These are phyloP conservation scores for Calameuta idolon DNA, from an alignment of 2,888 invertebrate species.

Conservation along the genomic window DNA sequence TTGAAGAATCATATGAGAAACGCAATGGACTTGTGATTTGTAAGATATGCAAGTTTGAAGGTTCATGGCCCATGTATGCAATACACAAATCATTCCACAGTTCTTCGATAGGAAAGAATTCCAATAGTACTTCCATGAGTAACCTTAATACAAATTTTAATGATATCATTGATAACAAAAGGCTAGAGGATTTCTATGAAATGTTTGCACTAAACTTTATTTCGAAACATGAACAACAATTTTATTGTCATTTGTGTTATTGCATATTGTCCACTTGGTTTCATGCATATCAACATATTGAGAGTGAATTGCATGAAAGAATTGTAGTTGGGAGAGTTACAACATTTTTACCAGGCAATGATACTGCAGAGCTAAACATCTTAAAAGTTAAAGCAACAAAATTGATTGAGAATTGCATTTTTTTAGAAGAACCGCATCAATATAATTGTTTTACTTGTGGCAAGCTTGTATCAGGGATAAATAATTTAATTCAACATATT, in stretches of 20 bases:
- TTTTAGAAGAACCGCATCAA: neutral
- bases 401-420: neutral
- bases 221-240: neutral
- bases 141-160: neutral
- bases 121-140: neutral
- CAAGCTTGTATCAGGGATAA: neutral
- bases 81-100: neutral
- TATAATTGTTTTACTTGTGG: neutral
- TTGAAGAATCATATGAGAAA: neutral
- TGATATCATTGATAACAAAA: neutral
- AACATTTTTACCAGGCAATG: neutral
- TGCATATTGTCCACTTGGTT: neutral
- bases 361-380: neutral
- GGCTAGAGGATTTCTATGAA: neutral
- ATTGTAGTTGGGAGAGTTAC: neutral
- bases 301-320: neutral
- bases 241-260: neutral
- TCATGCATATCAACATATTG: neutral
- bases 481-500: neutral
- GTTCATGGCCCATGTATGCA: neutral
- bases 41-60: neutral
- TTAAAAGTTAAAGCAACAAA: neutral
- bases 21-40: neutral
- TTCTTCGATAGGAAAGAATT: neutral
- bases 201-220: neutral